Percentiles rank a stretch among this genome's conserved stretches.
These are phyloP conservation scores for Eustalomyia histrio DNA, from an alignment of 2,888 invertebrate species.

Conservation along the genomic window DNA sequence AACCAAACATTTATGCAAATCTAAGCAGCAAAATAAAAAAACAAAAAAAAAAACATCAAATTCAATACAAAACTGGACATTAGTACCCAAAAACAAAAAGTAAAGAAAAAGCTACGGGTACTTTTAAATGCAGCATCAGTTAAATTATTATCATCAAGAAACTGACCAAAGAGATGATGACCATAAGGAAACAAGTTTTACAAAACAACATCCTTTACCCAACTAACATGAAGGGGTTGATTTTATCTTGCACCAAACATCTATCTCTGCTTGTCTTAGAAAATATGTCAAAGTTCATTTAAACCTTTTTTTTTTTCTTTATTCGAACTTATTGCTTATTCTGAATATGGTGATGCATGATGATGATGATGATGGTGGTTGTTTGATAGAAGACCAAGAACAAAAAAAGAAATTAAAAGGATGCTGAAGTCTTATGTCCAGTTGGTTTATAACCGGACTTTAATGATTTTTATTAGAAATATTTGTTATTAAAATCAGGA, in stretches of 20 bases:
- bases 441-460: constrained; percentile 54
- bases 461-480: constrained; percentile 44
- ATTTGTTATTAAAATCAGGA: constrained; percentile 41
- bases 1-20: constrained; percentile 5
- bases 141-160: constrained; percentile 12
- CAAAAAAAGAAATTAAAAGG: constrained; percentile 4
- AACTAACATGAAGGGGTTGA: constrained; percentile 15
- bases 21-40: too few relatives aligned
- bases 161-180: constrained; percentile 31
- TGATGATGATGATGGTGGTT: constrained; percentile 40
- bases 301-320: constrained; percentile 27
- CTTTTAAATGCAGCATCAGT: constrained; percentile 34
- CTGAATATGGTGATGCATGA: too few relatives aligned
- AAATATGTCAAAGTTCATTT: constrained; percentile 62
- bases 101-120: constrained; percentile 36
- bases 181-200: constrained; percentile 17
- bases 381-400: constrained; percentile 13
- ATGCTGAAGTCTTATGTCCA: constrained; percentile 56
- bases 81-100: constrained; percentile 21
- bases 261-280: constrained; percentile 41
- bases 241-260: constrained; percentile 36
- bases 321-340: too few relatives aligned
- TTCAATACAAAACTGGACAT: constrained; percentile 43
- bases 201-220: not conserved
- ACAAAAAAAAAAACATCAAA: not conserved